A percentile compares a stretch with the other conserved stretches of the same genome.
These are phyloP conservation scores for Thalassoma bifasciatum DNA, from an alignment of 2,113 vertebrate species.

Conservation along the genomic window DNA sequence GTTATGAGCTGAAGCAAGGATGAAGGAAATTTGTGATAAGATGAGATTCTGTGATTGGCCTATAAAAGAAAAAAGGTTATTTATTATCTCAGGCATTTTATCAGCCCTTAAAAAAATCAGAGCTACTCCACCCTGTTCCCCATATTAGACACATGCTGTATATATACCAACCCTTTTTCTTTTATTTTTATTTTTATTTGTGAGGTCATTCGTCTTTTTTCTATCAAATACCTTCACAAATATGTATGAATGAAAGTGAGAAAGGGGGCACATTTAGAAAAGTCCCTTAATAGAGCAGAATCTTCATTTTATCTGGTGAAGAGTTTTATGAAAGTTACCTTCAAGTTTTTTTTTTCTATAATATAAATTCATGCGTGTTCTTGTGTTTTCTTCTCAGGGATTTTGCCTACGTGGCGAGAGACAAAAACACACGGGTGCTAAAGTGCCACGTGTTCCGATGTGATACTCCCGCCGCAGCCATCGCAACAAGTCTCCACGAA, in stretches of 20 bases:
- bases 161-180: slow-evolving; percentile 7
- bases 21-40: slow-evolving; percentile 20
- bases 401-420: slow-evolving; percentile 97
- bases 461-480: slow-evolving; percentile 97
- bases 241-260: neutral
- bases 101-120: neutral
- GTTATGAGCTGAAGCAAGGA: slow-evolving; percentile 7
- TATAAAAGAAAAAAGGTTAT: neutral
- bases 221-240: too few species aligned
- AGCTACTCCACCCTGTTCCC: neutral
- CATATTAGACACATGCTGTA: neutral
- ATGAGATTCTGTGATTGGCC: slow-evolving; percentile 8
- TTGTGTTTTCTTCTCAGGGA: slow-evolving; percentile 82
- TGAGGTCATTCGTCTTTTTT: too few species aligned
- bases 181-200: too few species aligned
- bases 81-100: neutral
- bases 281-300: too few species aligned
- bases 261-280: too few species aligned
- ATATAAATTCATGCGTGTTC: neutral
- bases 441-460: slow-evolving; percentile 99
- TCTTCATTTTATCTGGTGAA: neutral
- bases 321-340: neutral
- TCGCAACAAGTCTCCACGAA: slow-evolving; percentile 96
- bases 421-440: slow-evolving; percentile 94
- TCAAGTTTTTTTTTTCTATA: neutral